These are phyloP conservation scores for Heliopora coerulea DNA, from an alignment of 92 coral and sea anemone genomes.

Conservation along the genomic window DNA sequence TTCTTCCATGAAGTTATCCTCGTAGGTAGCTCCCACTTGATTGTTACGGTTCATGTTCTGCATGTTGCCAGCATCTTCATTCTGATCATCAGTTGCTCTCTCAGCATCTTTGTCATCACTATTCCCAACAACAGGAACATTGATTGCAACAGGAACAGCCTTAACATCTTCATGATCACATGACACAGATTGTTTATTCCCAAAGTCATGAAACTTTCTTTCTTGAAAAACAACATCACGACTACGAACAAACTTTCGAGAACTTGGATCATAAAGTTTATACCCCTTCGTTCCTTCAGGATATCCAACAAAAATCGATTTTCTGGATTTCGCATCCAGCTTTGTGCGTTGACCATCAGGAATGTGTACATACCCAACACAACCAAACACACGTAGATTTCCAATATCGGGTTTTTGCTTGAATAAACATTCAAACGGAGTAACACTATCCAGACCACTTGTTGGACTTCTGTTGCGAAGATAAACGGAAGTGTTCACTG, in stretches of 20 bases:
- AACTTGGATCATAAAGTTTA: conserved; percentile 44
- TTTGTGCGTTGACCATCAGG: conserved; percentile 5
- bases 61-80: conserved; percentile 16
- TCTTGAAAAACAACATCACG: conserved; percentile 43
- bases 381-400: conserved; percentile 47
- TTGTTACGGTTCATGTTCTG: neutral
- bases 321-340: conserved; percentile 57
- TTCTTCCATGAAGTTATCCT: conserved; percentile 23
- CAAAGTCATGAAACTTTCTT: conserved; percentile 39
- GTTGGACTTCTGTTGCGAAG: no score
- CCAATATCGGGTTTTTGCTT: conserved; percentile 51
- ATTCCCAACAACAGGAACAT: conserved; percentile 29
- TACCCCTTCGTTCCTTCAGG: conserved; percentile 58
- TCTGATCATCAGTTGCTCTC: no score
- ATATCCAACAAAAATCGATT: conserved; percentile 53
- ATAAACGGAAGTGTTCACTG: no score
- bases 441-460: no score
- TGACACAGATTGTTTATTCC: neutral
- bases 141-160: no score
- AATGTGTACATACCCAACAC: conserved; percentile 34
- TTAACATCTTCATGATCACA: neutral
- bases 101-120: neutral
- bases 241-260: conserved; percentile 43
- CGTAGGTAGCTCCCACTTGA: conserved; percentile 29
- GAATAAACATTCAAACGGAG: conserved; percentile 54